Evolutionary conservation across 1,140 invertebrate species (phyloP).

Genomic region (Conus ventricosus): DNA sequence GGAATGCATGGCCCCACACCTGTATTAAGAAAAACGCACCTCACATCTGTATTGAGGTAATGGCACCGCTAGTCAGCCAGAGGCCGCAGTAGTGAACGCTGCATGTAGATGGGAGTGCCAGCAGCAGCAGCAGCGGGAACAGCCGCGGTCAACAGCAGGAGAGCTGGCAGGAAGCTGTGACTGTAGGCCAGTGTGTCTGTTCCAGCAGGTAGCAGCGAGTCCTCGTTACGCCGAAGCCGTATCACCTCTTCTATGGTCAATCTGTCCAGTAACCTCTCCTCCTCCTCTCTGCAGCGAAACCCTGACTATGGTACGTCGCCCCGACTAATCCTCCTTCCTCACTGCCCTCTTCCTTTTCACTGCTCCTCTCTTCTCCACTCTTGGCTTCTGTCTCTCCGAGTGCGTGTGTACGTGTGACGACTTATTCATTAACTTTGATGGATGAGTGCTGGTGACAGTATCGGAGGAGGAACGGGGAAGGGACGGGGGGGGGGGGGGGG

Average conservation of each 20-base stretch:
- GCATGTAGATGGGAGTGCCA: no score
- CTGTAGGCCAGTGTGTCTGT: slow-evolving; percentile 29
- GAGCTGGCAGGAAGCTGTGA: background rate
- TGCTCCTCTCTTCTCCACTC: background rate
- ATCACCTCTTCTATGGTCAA: slow-evolving; percentile 64
- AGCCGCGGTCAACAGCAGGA: no score
- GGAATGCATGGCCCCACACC: no score
- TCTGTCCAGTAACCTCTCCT: slow-evolving; percentile 51
- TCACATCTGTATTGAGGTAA: no score
- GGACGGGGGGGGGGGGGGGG: no score
- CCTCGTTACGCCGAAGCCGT: slow-evolving; percentile 60
- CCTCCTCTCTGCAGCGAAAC: slow-evolving; percentile 49
- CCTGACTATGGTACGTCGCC: slow-evolving; percentile 64
- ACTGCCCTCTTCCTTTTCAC: background rate
- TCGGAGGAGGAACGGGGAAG: no score
- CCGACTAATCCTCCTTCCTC: slow-evolving; percentile 13
- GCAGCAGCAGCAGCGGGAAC: no score
- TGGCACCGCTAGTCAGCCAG: no score
- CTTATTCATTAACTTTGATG: background rate
- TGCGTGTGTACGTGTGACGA: background rate
- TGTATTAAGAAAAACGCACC: no score
- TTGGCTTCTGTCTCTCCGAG: background rate
- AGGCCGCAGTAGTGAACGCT: no score
- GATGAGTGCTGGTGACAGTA: background rate
- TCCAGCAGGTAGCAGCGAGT: slow-evolving; percentile 64